These are phyloP conservation scores for Mormoops blainvillei DNA, from an alignment of 2,113 vertebrate genomes.

Conservation along the genomic window DNA sequence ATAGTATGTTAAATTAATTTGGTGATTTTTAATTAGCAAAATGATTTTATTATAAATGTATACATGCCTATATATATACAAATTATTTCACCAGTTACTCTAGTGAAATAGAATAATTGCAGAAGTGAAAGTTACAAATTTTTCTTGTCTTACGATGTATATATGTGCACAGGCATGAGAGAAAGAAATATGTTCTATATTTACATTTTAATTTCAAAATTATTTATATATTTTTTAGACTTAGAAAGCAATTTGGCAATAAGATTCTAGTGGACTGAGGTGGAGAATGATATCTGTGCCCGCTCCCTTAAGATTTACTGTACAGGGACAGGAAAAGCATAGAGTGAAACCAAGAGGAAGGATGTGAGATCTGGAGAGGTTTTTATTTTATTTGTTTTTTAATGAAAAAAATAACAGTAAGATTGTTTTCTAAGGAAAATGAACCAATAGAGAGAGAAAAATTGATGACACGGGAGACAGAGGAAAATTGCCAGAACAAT, in stretches of 20 bases:
- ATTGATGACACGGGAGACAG: background rate
- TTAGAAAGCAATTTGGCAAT: background rate
- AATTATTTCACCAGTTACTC: background rate
- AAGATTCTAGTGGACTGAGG: background rate
- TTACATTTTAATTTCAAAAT: slow-evolving; percentile 10
- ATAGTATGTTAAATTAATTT: background rate
- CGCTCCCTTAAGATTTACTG: background rate
- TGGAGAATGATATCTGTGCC: background rate
- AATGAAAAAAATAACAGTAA: background rate
- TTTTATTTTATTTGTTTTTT: background rate
- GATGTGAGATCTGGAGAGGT: background rate
- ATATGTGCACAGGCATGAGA: background rate
- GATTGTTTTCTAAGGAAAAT: background rate
- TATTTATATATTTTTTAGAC: background rate
- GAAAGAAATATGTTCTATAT: background rate
- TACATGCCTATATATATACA: background rate
- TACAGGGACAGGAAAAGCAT: background rate
- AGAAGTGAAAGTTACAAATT: background rate
- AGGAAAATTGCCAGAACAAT: background rate
- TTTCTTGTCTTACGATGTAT: background rate
- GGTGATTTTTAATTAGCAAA: background rate
- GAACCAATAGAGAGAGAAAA: background rate
- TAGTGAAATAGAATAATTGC: background rate
- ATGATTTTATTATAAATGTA: background rate
- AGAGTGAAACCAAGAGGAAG: background rate